phyloP scores from a whole-genome alignment of 2,888 invertebrate species.

The Beris morrisii region DNA sequence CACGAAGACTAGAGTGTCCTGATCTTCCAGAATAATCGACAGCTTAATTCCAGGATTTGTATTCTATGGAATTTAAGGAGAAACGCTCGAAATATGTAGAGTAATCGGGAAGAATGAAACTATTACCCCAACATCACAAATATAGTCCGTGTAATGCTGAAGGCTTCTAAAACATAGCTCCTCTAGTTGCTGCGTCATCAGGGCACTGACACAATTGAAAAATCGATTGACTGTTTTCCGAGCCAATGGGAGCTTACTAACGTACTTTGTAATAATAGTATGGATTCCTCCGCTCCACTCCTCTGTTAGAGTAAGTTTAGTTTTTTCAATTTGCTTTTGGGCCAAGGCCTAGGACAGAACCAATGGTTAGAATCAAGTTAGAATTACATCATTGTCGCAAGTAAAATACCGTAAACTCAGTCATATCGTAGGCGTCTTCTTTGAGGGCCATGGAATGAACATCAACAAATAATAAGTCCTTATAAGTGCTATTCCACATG shows the following conservation, averaged over 20 bases:
- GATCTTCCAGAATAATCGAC: conserved; percentile 51
- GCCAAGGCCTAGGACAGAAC: conserved; percentile 48
- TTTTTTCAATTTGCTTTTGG: conserved; percentile 66
- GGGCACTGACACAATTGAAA: conserved; percentile 79
- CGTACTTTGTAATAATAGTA: conserved; percentile 62
- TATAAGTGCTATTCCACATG: conserved; percentile 79
- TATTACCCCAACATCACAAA: conserved; percentile 73
- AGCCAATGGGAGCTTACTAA: conserved; percentile 66
- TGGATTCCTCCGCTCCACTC: conserved; percentile 57
- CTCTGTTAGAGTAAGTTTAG: conserved; percentile 66
- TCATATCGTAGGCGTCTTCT: conserved; percentile 52
- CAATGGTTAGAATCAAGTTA: conserved; percentile 12
- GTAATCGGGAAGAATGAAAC: background rate
- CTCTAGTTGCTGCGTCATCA: conserved; percentile 89
- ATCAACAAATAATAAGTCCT: conserved; percentile 55
- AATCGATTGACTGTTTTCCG: conserved; percentile 71
- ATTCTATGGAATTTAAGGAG: conserved; percentile 56
- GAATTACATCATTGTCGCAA: background rate
- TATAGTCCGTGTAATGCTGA: conserved; percentile 73
- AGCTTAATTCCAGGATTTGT: conserved; percentile 67
- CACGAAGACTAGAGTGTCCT: conserved; percentile 68
- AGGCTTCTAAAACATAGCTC: conserved; percentile 78
- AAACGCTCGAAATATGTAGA: background rate
- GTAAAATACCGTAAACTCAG: conserved; percentile 49
- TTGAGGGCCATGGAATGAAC: conserved; percentile 51